phyloP scores from a whole-genome alignment of 2,113 vertebrate genomes.

The Donacobius atricapilla region DNA sequence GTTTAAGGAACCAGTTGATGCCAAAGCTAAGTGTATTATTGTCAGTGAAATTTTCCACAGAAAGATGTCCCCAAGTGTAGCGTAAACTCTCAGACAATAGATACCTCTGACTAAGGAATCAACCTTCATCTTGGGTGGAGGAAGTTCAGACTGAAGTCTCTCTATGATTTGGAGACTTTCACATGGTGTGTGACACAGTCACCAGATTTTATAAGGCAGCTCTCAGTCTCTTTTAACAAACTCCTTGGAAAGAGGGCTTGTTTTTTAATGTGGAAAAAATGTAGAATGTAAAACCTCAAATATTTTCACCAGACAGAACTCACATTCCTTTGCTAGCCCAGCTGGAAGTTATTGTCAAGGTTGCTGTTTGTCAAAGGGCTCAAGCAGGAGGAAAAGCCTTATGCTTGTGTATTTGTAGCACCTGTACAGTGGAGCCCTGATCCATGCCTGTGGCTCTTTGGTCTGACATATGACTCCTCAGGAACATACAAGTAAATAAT shows the following conservation, averaged over 20 bases:
- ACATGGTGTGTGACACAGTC: not conserved
- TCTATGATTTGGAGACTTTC: not conserved
- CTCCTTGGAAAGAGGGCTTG: slow-evolving; percentile 11
- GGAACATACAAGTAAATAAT: slow-evolving; percentile 16
- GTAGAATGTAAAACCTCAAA: slow-evolving; percentile 36
- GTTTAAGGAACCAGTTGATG: not conserved
- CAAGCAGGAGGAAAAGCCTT: not conserved
- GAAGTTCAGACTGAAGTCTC: not conserved
- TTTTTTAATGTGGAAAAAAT: slow-evolving; percentile 52
- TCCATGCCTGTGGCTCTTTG: not conserved
- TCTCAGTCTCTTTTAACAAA: not conserved
- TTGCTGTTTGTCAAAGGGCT: not conserved
- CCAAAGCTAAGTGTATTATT: not conserved
- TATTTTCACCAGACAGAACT: slow-evolving; percentile 43
- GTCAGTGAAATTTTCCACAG: not conserved
- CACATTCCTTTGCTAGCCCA: not conserved
- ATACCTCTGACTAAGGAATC: not conserved
- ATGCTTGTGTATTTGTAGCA: slow-evolving; percentile 16
- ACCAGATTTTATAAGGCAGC: not conserved
- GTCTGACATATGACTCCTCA: not conserved
- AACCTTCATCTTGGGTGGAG: not conserved
- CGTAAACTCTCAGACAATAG: not conserved
- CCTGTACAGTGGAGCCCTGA: not conserved
- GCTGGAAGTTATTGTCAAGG: slow-evolving; percentile 42
- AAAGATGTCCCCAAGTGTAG: not conserved